Percentiles rank a stretch among this genome's conserved stretches.
These are phyloP conservation scores for Camelus dromedarius DNA, from an alignment of 2,113 vertebrate species.

Conservation along the genomic window DNA sequence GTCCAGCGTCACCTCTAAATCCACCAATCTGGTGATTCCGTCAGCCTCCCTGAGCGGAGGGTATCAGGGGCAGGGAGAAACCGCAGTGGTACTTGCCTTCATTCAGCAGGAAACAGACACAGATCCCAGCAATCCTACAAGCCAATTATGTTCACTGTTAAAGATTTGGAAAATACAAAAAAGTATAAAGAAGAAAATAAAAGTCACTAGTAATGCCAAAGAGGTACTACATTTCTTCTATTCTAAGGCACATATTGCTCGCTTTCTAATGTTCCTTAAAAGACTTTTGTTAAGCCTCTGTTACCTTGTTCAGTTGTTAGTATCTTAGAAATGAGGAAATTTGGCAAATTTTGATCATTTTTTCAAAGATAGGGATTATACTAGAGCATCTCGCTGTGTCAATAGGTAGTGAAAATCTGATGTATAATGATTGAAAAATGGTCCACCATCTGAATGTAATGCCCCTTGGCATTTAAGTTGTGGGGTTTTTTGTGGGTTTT, in stretches of 20 bases:
- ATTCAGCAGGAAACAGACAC: not conserved
- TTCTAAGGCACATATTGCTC: not conserved
- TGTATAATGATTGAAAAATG: not conserved
- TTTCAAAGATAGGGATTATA: not conserved
- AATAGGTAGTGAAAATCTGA: not conserved
- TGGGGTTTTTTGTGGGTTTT: not conserved
- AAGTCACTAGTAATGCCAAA: not conserved
- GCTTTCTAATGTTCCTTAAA: slow-evolving; percentile 29
- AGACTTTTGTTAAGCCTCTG: not conserved
- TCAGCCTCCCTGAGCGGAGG: not conserved
- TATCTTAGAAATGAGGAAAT: slow-evolving; percentile 31
- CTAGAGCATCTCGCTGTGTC: not conserved
- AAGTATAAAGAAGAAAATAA: not conserved
- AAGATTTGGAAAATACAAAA: not conserved
- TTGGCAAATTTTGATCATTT: not conserved
- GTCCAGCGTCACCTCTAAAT: not conserved
- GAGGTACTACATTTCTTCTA: not conserved
- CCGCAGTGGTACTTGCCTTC: not conserved
- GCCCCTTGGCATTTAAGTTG: not conserved
- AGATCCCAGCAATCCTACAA: not conserved
- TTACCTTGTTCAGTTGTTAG: not conserved
- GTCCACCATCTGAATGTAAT: not conserved
- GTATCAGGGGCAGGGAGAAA: not conserved
- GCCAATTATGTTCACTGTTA: not conserved
- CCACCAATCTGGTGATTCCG: not conserved